Evolutionary conservation across 1,140 invertebrate species (phyloP), one percentile per base, ranked within the genome.

Genomic region (Heliothis subflexa): DNA sequence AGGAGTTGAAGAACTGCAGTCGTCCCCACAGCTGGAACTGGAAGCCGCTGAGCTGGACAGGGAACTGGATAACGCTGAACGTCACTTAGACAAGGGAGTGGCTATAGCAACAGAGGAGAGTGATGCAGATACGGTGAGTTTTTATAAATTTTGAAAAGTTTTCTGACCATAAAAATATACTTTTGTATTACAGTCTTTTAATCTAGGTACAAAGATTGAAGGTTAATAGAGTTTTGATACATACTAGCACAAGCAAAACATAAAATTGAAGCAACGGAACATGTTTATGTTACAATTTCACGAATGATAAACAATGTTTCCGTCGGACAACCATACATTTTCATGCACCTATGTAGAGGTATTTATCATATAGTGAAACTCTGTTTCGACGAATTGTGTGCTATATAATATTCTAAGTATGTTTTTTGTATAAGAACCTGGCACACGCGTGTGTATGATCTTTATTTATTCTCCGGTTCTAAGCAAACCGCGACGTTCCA

Each of bases 61-160:
- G 25, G 84, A 94, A 64, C 81, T 94, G 16, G 79, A 85, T 45
- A 87, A 87, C 12, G 91, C 86, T 28, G 91, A 94, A 47, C 88
- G 87, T 33, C 89, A 92, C 18, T 82, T 94, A 49, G 89, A 91
- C 7, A 87, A 85, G 72, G 90, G 84, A 50, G 84, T 89, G 5
- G 86, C 89, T 7, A 92, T 93, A 12, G 93, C 91, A 14, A 86
- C 85, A 9, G 89, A 90, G 73, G 93, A 94, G 76, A 94, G 89
- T 77, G 93, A 94, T 74, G 87, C 80, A 33, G 91, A 93, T 16
- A 88, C 87, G 86, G 91, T 94, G 80, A 89, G 90, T 86, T 55
- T 28, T 14, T 59, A 78, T 2, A 10, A 11, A 11, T 54, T 4
- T n/a, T 45, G 55, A 59, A 78, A 73, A 49, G 18, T 78, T 25